Evolutionary conservation across 2,888 invertebrate species (phyloP), one percentile per base, ranked within the genome.

Genomic region (Panzeria rudis): DNA sequence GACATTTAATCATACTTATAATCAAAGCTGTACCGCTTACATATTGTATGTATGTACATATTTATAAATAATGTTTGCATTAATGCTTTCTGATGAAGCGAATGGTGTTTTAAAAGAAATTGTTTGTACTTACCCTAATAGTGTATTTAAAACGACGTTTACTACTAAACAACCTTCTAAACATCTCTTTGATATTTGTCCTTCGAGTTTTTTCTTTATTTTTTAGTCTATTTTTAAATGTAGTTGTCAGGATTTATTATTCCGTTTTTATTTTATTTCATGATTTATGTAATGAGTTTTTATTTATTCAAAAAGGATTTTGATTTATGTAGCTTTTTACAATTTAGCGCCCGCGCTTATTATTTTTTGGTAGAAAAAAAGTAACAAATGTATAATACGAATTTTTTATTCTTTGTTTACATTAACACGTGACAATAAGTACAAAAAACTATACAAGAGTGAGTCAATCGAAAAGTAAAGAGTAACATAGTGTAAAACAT

Each of bases 291-390:
- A 54, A 73, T 61, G 50, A 32, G 32, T 61, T 52, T 61, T 38
- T 20, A 38, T 52, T 29, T 6, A 6, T 9, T 9, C 5, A 38
- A 41, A 52, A 54, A 59, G 71, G 75, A 80, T 71, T 20, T 80
- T 76, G 79, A 84, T 77, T 73, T 81, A 62, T 77, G 69, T 75
- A 64, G 44, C 17, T 68, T 64, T 84, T 73, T 77, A 77, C 54
- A 66, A 35, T 68, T 72, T 54, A 77, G 72, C 80, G 72, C 29
- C 80, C 72, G 80, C 59, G 61, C 72, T 72, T 61, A 71, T 47
- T 66, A 68, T 66, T 29, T 29, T 29, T 29, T 29, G 2, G 29
- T 5, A 29, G 0, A 23, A 38, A 41, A 38, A n/a, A n/a, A n/a
- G n/a, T n/a, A n/a, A 20, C 25, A 32, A 25, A 8, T 2, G 20